Percentiles rank a stretch among this genome's conserved stretches.
Conservation (phyloP, 2,113 vertebrate genomes). For the Camelus dromedarius region DNA sequence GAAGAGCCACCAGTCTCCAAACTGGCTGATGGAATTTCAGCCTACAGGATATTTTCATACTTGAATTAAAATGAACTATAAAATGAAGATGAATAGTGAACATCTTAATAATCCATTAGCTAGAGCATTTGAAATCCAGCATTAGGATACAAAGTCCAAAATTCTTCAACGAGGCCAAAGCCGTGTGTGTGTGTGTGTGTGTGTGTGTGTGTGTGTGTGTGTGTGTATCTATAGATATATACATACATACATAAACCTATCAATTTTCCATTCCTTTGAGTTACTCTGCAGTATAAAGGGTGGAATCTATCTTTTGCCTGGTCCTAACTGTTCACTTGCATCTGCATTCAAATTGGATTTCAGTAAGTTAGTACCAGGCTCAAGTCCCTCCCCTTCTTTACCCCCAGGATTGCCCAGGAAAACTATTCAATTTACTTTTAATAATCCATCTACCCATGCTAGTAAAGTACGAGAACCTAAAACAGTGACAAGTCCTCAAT, state of each 20-base stretch:
- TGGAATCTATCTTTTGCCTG: background rate
- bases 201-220: too few relatives aligned
- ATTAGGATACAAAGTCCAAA: slow-evolving; percentile 13
- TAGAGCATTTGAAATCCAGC: background rate
- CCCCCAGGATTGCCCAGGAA: background rate
- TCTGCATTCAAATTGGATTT: slow-evolving; percentile 27
- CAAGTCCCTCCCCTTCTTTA: background rate
- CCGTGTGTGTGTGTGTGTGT: too few relatives aligned
- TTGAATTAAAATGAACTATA: slow-evolving; percentile 64
- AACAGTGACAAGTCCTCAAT: background rate
- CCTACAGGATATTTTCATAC: slow-evolving; percentile 62
- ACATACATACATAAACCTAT: background rate
- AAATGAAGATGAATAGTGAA: slow-evolving; percentile 62
- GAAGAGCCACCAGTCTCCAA: slow-evolving; percentile 62
- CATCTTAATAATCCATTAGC: slow-evolving; percentile 3
- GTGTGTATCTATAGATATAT: too few relatives aligned
- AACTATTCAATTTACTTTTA: slow-evolving; percentile 13
- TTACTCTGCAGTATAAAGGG: background rate
- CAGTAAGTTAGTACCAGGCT: background rate
- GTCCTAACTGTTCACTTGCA: slow-evolving; percentile 9
- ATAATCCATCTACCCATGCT: background rate
- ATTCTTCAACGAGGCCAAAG: slow-evolving; percentile 11
- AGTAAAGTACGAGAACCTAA: slow-evolving; percentile 41
- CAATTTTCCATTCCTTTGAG: slow-evolving; percentile 19
- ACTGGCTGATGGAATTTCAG: slow-evolving; percentile 66